Evolutionary conservation across 2,888 invertebrate species (phyloP).

Genomic region (Arge pagana): DNA sequence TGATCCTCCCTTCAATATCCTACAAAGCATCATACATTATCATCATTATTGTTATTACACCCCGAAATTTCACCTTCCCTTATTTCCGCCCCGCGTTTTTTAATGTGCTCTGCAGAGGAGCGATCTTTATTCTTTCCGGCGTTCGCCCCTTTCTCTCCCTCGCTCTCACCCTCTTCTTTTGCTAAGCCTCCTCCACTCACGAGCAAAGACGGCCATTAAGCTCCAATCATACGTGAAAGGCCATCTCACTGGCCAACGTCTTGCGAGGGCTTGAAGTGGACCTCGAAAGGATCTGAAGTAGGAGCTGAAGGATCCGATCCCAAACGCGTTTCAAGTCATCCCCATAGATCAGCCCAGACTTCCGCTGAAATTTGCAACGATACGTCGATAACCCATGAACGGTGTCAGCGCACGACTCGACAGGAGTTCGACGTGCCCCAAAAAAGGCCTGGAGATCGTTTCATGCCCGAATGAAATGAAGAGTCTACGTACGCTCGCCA

Average conservation of each 20-base stretch:
- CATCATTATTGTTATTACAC: constrained; percentile 22
- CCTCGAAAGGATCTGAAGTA: too few relatives aligned
- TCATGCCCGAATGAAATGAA: constrained; percentile 4
- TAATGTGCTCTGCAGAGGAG: constrained; percentile 18
- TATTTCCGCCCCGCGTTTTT: neutral
- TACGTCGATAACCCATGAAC: too few relatives aligned
- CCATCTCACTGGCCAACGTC: too few relatives aligned
- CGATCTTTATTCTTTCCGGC: constrained; percentile 11
- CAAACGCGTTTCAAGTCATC: too few relatives aligned
- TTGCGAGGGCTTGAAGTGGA: too few relatives aligned
- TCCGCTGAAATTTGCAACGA: too few relatives aligned
- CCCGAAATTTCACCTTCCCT: constrained; percentile 10
- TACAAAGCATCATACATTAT: constrained; percentile 19
- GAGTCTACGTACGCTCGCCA: neutral
- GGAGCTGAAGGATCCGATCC: too few relatives aligned
- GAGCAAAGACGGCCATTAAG: constrained; percentile 16
- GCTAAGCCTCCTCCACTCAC: neutral
- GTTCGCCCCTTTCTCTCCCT: neutral
- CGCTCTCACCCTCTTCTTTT: neutral
- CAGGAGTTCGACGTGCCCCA: too few relatives aligned
- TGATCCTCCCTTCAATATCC: constrained; percentile 35
- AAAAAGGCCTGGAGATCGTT: too few relatives aligned
- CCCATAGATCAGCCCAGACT: too few relatives aligned
- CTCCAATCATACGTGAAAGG: constrained; percentile 19
- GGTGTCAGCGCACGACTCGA: too few relatives aligned